Evolutionary conservation across 2,797 vertebrate species (phyloP), one percentile per base, ranked within the genome.

Genomic region (Tokudaia tokunoshimensis): DNA sequence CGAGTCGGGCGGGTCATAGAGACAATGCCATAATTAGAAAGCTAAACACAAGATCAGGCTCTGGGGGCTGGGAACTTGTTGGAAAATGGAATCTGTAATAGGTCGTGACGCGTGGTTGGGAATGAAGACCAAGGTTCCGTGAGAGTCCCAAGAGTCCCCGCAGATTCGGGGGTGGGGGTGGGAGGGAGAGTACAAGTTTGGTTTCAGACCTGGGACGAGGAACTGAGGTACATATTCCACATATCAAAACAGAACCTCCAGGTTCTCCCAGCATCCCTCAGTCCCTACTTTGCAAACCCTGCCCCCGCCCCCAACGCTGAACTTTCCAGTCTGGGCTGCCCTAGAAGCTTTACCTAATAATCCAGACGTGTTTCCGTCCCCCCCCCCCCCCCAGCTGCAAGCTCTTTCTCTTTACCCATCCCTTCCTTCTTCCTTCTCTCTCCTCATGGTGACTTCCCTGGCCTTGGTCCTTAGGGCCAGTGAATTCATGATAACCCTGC

Each of bases 71-170:
- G 52, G 9, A 47, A 22, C 63, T 29, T 83, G 41, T 11, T 26
- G 52, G 44, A 44, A 65, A 90, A 31, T 3, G 17, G 37, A 44
- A 22, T 70, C 90, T 24, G 14, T 34, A 3, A 0, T 1, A 67
- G 37, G 31, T 26, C 0, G 0, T 15, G 14, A 24, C 2, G n/a
- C 55, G 14, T 0, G 8, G 12, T 8, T 3, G 7, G 80, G 70
- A 3, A 41, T 19, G 13, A n/a, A 13, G n/a, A 5, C 31, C 20
- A 20, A 10, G 90, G 34, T 13, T 7, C 79, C 44, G 3, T 7
- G 79, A 29, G 10, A 20, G 14, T 17, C 19, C 3, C 7, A 3
- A 50, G 41, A 26, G 15, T 5, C 50, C n/a, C 37, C 34, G 31
- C 61, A 37, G 65, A 37, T 3, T 3, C 6, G 0, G 0, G n/a